Percentiles rank a stretch among this genome's conserved stretches.
phyloP scores from a whole-genome alignment of 1,140 invertebrate species.

The Drosophila albomicans region DNA sequence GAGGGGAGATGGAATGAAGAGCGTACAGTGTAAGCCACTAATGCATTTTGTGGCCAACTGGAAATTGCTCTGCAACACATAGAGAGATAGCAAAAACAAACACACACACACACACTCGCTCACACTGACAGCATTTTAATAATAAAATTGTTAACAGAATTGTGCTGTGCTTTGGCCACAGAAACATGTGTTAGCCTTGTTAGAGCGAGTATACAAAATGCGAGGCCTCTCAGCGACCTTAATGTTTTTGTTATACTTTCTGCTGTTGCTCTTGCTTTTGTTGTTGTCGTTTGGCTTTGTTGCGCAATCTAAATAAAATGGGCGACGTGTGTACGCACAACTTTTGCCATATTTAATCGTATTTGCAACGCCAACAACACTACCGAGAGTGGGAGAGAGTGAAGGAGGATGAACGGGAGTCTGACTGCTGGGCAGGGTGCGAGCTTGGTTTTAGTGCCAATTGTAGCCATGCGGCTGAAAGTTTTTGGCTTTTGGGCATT shows the following conservation, averaged over 20 bases:
- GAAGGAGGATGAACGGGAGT: no score
- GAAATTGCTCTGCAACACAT: slow-evolving; percentile 32
- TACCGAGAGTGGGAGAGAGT: slow-evolving; percentile 3
- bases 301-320: slow-evolving; percentile 81
- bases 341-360: slow-evolving; percentile 82
- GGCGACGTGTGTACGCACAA: slow-evolving; percentile 80
- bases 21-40: slow-evolving; percentile 43
- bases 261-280: slow-evolving; percentile 26
- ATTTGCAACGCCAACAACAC: slow-evolving; percentile 67
- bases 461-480: slow-evolving; percentile 58
- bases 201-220: slow-evolving; percentile 53
- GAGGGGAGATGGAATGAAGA: not conserved
- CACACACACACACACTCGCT: slow-evolving; percentile 28
- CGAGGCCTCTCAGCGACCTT: slow-evolving; percentile 60
- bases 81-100: slow-evolving; percentile 5
- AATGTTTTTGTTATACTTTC: slow-evolving; percentile 46
- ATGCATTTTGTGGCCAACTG: slow-evolving; percentile 76
- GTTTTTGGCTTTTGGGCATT: slow-evolving; percentile 73
- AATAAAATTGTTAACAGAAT: slow-evolving; percentile 84
- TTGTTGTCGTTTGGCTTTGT: slow-evolving; percentile 61
- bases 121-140: slow-evolving; percentile 66
- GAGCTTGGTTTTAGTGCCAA: slow-evolving; percentile 49
- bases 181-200: slow-evolving; percentile 81
- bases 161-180: slow-evolving; percentile 71
- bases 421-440: not conserved